Percentiles rank a stretch among this genome's conserved stretches.
Evolutionary conservation across 2,797 vertebrate species (phyloP).

Genomic region (Ctenochaetus hawaiiensis): DNA sequence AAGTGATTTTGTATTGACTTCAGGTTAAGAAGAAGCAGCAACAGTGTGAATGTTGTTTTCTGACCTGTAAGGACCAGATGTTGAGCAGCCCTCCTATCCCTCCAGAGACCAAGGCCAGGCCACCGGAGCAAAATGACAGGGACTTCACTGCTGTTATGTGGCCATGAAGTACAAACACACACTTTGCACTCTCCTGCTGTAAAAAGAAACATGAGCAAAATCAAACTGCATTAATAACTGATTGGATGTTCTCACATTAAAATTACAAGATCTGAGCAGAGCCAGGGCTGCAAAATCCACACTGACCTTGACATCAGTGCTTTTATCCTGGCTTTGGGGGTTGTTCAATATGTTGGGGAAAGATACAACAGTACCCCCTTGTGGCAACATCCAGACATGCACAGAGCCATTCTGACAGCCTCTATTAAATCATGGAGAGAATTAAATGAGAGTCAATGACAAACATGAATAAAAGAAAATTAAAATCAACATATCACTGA

Average conservation of each 20-base stretch:
- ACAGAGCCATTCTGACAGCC: conserved; percentile 88
- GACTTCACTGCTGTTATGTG: conserved; percentile 88
- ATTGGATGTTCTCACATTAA: not conserved
- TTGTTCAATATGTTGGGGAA: conserved; percentile 77
- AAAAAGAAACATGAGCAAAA: conserved; percentile 34
- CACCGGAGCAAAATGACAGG: conserved; percentile 86
- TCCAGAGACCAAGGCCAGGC: conserved; percentile 85
- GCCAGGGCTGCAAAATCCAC: conserved; percentile 1
- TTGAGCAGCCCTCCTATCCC: conserved; percentile 88
- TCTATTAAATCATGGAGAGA: conserved; percentile 60
- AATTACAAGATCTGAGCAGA: not conserved
- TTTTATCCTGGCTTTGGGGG: conserved; percentile 76
- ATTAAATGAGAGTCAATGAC: not conserved
- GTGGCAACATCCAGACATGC: conserved; percentile 87
- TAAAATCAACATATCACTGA: not conserved
- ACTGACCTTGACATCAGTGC: conserved; percentile 78
- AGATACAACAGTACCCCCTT: conserved; percentile 81
- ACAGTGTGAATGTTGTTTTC: conserved; percentile 30
- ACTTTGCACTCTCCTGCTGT: conserved; percentile 80
- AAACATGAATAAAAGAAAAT: not conserved
- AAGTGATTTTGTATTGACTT: not conserved
- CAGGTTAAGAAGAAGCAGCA: not conserved
- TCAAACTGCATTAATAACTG: not conserved
- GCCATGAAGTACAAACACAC: conserved; percentile 85
- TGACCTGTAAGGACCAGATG: conserved; percentile 88